Evolutionary conservation across 1,140 invertebrate genomes (phyloP).

Genomic region (Paracyclopina nana): DNA sequence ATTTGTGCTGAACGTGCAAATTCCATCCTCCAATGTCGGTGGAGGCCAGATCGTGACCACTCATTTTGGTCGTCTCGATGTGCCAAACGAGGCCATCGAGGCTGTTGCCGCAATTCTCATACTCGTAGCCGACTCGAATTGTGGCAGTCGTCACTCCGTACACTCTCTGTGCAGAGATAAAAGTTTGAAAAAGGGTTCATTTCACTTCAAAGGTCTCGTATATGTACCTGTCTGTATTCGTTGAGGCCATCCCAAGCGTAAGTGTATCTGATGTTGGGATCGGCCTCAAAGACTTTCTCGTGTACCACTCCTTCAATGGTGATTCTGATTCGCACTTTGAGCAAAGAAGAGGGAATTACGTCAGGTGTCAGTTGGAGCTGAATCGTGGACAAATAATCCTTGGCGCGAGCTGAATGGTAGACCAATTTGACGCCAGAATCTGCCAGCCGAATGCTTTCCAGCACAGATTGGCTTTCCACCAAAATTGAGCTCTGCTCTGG

Average conservation of each 20-base stretch:
- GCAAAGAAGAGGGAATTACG: slow-evolving; percentile 51
- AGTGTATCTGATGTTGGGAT: slow-evolving; percentile 83
- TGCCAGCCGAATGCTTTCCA: slow-evolving; percentile 79
- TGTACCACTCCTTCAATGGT: slow-evolving; percentile 79
- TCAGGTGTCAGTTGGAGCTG: slow-evolving; percentile 69
- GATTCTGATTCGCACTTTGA: slow-evolving; percentile 48
- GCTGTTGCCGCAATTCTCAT: slow-evolving; percentile 58
- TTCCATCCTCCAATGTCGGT: slow-evolving; percentile 95
- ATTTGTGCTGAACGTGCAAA: slow-evolving; percentile 89
- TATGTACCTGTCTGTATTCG: slow-evolving; percentile 44
- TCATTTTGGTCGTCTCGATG: slow-evolving; percentile 69
- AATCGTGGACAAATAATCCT: slow-evolving; percentile 76
- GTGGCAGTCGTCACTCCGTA: slow-evolving; percentile 70
- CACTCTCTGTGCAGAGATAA: slow-evolving; percentile 19
- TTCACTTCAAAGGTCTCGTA: too few species aligned
- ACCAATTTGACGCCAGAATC: slow-evolving; percentile 70
- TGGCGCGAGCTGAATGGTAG: slow-evolving; percentile 74
- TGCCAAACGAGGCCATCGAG: slow-evolving; percentile 74
- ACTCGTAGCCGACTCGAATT: slow-evolving; percentile 82
- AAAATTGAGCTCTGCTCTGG: not conserved
- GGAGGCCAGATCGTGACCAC: slow-evolving; percentile 92
- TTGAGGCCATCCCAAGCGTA: slow-evolving; percentile 91
- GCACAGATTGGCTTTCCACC: slow-evolving; percentile 49
- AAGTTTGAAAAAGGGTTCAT: too few species aligned
- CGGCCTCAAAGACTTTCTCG: slow-evolving; percentile 80